Conservation (phyloP, 2,888 invertebrate genomes). For the Orgyia antiqua region DNA sequence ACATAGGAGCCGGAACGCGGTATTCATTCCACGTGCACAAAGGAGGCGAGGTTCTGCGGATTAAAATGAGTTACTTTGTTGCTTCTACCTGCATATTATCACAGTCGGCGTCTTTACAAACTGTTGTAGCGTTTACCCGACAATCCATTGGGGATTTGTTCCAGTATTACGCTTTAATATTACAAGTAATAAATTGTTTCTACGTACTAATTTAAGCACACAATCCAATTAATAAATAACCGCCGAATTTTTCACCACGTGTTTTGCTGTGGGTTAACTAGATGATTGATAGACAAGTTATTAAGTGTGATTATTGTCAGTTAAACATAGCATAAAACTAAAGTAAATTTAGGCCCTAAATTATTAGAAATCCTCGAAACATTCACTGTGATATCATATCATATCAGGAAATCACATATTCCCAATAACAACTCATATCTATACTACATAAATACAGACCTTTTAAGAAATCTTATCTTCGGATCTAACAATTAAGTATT, state of each 20-base stretch:
- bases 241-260: too few relatives aligned
- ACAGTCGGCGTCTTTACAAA: constrained; percentile 20
- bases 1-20: too few relatives aligned
- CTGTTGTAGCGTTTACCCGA: constrained; percentile 10
- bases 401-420: constrained; percentile 2
- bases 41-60: constrained; percentile 49
- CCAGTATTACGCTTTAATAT: constrained; percentile 26
- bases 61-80: constrained; percentile 61
- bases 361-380: not conserved
- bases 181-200: constrained; percentile 16
- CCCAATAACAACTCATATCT: not conserved
- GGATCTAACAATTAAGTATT: too few relatives aligned
- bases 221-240: too few relatives aligned
- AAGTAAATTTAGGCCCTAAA: too few relatives aligned
- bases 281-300: too few relatives aligned
- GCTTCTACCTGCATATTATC: constrained; percentile 35
- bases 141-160: constrained; percentile 29
- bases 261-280: too few relatives aligned
- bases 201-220: too few relatives aligned
- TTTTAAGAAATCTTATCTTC: constrained; percentile 5
- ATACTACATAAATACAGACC: not conserved
- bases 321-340: too few relatives aligned
- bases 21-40: constrained; percentile 43
- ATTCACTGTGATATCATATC: constrained; percentile 1
- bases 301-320: too few relatives aligned